These are phyloP conservation scores for Ptilonorhynchus violaceus DNA, from an alignment of 2,113 vertebrate species.

Conservation along the genomic window DNA sequence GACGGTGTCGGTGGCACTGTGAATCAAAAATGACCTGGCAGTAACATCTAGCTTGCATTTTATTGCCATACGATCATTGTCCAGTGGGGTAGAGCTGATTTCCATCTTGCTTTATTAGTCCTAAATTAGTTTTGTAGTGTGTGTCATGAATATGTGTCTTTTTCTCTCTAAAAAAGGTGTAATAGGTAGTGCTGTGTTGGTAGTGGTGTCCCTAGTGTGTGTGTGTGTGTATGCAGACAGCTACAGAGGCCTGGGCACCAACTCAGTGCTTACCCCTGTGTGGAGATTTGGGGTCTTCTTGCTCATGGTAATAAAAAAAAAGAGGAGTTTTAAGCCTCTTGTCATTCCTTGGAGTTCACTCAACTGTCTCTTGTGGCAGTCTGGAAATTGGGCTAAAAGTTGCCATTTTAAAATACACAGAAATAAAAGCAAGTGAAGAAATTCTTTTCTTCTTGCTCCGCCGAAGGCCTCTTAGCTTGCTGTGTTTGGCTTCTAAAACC, in stretches of 20 bases:
- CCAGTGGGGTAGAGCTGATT: constrained; percentile 53
- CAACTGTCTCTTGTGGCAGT: background rate
- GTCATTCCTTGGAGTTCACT: background rate
- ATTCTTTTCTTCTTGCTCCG: background rate
- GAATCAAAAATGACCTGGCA: background rate
- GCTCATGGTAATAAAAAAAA: background rate
- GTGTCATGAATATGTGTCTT: background rate
- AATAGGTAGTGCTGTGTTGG: fast-evolving
- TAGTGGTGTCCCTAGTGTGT: background rate
- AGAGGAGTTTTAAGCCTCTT: background rate
- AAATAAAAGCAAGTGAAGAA: background rate
- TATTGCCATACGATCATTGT: background rate
- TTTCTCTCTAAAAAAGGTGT: background rate
- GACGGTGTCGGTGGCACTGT: background rate
- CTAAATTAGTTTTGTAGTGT: background rate
- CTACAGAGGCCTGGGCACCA: background rate
- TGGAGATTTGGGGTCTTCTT: background rate
- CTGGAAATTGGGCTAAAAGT: background rate
- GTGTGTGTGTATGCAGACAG: background rate
- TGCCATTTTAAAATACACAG: background rate
- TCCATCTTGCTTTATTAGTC: constrained; percentile 8
- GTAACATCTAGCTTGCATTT: background rate
- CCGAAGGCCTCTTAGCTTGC: constrained; percentile 27
- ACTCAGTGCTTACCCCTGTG: background rate
- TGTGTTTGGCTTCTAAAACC: background rate